Evolutionary conservation across 2,113 vertebrate genomes (phyloP), one percentile per base, ranked within the genome.

Genomic region (Pelusios castaneus): DNA sequence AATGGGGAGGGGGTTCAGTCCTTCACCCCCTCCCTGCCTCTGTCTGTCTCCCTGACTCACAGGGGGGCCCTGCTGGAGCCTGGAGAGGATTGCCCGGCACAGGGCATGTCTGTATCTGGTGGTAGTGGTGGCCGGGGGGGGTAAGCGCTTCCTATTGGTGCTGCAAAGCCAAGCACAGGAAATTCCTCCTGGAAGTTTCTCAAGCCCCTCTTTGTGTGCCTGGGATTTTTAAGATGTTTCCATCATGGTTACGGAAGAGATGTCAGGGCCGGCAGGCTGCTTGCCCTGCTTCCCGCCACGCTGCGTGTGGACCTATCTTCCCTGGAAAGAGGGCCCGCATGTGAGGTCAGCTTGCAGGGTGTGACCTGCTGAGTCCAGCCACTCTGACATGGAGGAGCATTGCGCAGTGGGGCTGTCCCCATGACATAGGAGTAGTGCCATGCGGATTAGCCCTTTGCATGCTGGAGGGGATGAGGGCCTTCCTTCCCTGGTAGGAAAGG

Each of bases 161-260:
- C 81, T 60, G 56, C 2, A 4, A 84, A 96, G 94, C 94, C 94
- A 91, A 80, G 79, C 96, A 93, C 96, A 94, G 96, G 95, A 97
- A 97, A 95, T 93, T 95, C 94, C 96, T 94, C 95, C 88, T 27
- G 90, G 94, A 94, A 84, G 96, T 54, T 55, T 95, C 95, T 97
- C 79, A 96, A 96, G 87, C 93, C 93, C 93, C 90, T 94, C 96
- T 97, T 97, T 96, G 96, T 97, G 94, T 80, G 52, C 75, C 60
- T 86, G 93, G 96, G 96, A 95, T 92, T 89, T 95, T 96, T 95
- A 88, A 95, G 75, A 94, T 94, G 95, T 51, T 96, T 92, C 88
- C 78, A 83, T 24, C 8, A 86, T 13, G 52, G 91, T 25, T 70
- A 83, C 34, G 4, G 87, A 16, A 0, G 75, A 70, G 84, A 16